Conservation (phyloP, 1,140 invertebrate species). For the Hycleus phaleratus region DNA sequence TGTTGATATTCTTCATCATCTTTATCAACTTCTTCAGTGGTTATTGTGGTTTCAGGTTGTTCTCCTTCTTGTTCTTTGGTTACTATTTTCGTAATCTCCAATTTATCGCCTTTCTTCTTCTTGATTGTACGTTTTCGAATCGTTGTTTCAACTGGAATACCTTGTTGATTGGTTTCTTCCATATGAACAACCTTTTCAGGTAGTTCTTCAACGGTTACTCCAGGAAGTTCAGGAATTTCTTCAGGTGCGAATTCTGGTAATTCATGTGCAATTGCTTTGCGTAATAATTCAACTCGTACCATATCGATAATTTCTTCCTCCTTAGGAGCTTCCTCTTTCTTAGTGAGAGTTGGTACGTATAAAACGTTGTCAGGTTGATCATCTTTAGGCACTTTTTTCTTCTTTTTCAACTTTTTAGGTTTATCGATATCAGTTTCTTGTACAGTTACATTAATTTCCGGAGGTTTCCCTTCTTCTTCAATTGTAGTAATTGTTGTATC, state of each 20-base stretch:
- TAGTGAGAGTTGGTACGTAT: constrained; percentile 23
- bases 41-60: constrained; percentile 34
- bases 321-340: constrained; percentile 14
- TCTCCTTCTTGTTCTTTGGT: constrained; percentile 41
- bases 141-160: constrained; percentile 31
- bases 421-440: constrained; percentile 37
- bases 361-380: constrained; percentile 21
- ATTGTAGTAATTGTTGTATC: constrained; percentile 34
- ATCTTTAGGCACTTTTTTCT: constrained; percentile 35
- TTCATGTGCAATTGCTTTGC: constrained; percentile 25
- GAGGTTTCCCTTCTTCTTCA: constrained; percentile 40
- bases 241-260: constrained; percentile 21
- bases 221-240: constrained; percentile 8
- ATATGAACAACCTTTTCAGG: constrained; percentile 16
- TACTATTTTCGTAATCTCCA: constrained; percentile 32
- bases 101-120: constrained; percentile 32
- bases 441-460: constrained; percentile 33
- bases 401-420: constrained; percentile 34
- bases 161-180: constrained; percentile 28
- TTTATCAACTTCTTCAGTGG: constrained; percentile 14
- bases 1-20: constrained; percentile 24
- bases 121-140: constrained; percentile 36
- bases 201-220: constrained; percentile 33
- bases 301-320: constrained; percentile 6
- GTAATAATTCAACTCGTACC: constrained; percentile 1